Conservation (phyloP, 2,113 vertebrate genomes). For the Apeltes quadracus region DNA sequence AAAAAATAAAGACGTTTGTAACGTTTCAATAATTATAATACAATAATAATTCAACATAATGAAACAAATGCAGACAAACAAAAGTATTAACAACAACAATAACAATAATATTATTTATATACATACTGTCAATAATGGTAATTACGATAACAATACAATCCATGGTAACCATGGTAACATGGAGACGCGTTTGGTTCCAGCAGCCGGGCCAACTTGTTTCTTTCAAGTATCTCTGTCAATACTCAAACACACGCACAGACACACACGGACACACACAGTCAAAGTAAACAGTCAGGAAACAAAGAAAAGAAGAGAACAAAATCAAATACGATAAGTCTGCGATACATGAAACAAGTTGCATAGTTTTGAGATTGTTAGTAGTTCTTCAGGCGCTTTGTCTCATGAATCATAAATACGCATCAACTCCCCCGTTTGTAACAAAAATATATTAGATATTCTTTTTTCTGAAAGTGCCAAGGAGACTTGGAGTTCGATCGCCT, state of each 20-base stretch:
- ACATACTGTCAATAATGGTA: constrained; percentile 63
- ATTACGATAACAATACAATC: constrained; percentile 60
- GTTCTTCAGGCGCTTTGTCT: constrained; percentile 88
- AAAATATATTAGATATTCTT: constrained; percentile 85
- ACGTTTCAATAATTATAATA: constrained; percentile 58
- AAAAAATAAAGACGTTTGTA: constrained; percentile 86
- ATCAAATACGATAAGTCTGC: constrained; percentile 73
- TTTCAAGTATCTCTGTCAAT: constrained; percentile 97
- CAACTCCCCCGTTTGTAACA: constrained; percentile 77
- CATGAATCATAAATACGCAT: constrained; percentile 75
- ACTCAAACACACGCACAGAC: constrained; percentile 49
- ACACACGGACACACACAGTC: constrained; percentile 8
- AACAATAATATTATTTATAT: constrained; percentile 68
- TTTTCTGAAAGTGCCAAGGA: constrained; percentile 78
- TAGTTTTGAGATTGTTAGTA: constrained; percentile 88
- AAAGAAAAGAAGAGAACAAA: constrained; percentile 5
- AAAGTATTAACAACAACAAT: constrained; percentile 53
- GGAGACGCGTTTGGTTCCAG: constrained; percentile 98
- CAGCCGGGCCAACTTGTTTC: constrained; percentile 96
- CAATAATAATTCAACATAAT: constrained; percentile 22
- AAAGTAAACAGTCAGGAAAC: constrained; percentile 86
- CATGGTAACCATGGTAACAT: constrained; percentile 74
- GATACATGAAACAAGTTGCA: constrained; percentile 94
- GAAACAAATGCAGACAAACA: constrained; percentile 52
- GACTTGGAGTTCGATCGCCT: constrained; percentile 22